A percentile compares a stretch with the other conserved stretches of the same genome.
These are phyloP conservation scores for Clarias batrachus DNA, from an alignment of 2,113 vertebrate species.

Conservation along the genomic window DNA sequence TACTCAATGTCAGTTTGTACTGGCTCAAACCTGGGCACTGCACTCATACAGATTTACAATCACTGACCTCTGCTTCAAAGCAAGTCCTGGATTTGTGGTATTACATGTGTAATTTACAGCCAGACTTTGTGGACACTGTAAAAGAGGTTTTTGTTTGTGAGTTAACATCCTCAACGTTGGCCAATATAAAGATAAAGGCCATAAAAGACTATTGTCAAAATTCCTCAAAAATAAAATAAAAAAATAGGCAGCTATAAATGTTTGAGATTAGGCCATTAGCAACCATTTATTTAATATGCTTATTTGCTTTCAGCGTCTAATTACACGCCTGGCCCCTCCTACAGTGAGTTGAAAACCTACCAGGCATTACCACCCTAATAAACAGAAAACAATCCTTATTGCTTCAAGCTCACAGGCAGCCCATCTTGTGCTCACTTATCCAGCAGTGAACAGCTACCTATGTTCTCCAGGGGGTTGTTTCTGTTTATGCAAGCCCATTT, in stretches of 20 bases:
- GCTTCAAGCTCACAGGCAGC: background rate
- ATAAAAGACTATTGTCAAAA: background rate
- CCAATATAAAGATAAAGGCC: background rate
- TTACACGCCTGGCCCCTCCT: background rate
- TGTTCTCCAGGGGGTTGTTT: background rate
- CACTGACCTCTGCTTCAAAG: background rate
- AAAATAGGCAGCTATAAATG: background rate
- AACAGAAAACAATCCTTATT: background rate
- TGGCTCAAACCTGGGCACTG: background rate
- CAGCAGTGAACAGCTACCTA: background rate
- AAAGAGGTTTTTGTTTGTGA: background rate
- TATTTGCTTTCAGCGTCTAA: background rate
- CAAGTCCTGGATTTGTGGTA: background rate
- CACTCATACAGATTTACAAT: background rate
- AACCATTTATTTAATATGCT: background rate
- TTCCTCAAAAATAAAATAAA: background rate
- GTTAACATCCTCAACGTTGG: background rate
- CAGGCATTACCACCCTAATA: background rate
- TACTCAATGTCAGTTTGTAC: conserved; percentile 48
- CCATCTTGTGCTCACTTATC: background rate
- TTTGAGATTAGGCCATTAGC: background rate
- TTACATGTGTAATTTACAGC: background rate
- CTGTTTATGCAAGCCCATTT: background rate
- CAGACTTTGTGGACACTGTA: background rate
- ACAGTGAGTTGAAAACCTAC: background rate